phyloP scores from a whole-genome alignment of 2,797 vertebrate species.

The Dipus sagitta region DNA sequence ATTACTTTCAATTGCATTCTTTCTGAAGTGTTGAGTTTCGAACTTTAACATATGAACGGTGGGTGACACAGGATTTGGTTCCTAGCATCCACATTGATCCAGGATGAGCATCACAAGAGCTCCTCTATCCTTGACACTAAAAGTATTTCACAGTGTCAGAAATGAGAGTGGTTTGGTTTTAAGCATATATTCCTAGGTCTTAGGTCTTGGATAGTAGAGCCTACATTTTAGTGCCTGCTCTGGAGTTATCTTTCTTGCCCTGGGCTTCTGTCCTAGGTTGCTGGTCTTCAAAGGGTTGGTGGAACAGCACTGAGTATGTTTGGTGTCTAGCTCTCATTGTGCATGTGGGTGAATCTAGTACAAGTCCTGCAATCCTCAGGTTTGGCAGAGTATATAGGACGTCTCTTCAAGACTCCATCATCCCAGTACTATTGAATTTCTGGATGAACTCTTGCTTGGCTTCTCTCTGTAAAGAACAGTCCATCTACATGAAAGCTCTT shows the following conservation, averaged over 20 bases:
- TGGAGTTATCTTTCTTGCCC: not conserved
- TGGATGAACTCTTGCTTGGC: not conserved
- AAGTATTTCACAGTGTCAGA: not conserved
- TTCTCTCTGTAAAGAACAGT: not conserved
- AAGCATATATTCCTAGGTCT: not conserved
- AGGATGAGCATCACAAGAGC: not conserved
- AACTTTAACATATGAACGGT: not conserved
- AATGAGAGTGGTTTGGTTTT: not conserved
- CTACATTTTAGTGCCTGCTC: not conserved
- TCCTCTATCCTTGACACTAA: not conserved
- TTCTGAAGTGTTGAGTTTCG: not conserved
- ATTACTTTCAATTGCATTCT: not conserved
- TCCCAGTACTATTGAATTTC: not conserved
- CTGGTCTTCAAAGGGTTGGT: not conserved
- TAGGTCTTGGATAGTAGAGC: not conserved
- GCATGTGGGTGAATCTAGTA: fast-evolving
- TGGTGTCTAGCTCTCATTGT: not conserved
- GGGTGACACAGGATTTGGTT: not conserved
- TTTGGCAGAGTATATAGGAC: not conserved
- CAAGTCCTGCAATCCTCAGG: not conserved
- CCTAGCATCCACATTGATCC: no score
- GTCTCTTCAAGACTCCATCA: not conserved
- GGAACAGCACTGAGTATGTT: not conserved
- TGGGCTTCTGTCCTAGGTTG: not conserved
- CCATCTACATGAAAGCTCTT: not conserved